These are phyloP conservation scores for Drosophila sucinea DNA, from an alignment of 1,140 invertebrate genomes.

Conservation along the genomic window DNA sequence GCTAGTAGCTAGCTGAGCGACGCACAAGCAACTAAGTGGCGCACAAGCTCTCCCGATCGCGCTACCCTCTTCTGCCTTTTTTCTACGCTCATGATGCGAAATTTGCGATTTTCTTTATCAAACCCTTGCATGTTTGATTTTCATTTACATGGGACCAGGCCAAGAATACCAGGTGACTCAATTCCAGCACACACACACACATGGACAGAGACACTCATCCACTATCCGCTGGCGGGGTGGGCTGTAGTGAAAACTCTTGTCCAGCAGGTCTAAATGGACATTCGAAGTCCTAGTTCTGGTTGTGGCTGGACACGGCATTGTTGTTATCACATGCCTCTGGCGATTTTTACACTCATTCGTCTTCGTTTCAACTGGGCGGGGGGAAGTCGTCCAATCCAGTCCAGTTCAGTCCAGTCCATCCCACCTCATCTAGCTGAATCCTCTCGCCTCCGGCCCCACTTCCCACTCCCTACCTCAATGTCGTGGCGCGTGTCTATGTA, in stretches of 20 bases:
- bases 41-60: too few relatives aligned
- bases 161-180: constrained; percentile 81
- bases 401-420: constrained; percentile 9
- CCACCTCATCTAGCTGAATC: background rate
- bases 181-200: constrained; percentile 46
- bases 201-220: constrained; percentile 14
- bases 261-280: constrained; percentile 68
- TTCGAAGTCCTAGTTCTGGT: constrained; percentile 67
- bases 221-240: background rate
- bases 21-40: too few relatives aligned
- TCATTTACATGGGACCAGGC: constrained; percentile 77
- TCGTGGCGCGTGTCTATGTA: constrained; percentile 53
- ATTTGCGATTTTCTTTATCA: constrained; percentile 81
- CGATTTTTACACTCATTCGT: constrained; percentile 81
- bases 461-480: constrained; percentile 47
- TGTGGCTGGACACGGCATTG: constrained; percentile 57
- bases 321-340: constrained; percentile 79
- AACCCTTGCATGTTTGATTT: constrained; percentile 83
- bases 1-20: too few relatives aligned
- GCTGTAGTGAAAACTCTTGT: constrained; percentile 9
- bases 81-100: background rate
- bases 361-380: constrained; percentile 79
- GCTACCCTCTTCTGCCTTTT: too few relatives aligned
- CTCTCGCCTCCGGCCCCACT: background rate
- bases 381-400: constrained; percentile 59